These are phyloP conservation scores for Quadroppia sp. DNA, from an alignment of 2,888 invertebrate species.

Conservation along the genomic window DNA sequence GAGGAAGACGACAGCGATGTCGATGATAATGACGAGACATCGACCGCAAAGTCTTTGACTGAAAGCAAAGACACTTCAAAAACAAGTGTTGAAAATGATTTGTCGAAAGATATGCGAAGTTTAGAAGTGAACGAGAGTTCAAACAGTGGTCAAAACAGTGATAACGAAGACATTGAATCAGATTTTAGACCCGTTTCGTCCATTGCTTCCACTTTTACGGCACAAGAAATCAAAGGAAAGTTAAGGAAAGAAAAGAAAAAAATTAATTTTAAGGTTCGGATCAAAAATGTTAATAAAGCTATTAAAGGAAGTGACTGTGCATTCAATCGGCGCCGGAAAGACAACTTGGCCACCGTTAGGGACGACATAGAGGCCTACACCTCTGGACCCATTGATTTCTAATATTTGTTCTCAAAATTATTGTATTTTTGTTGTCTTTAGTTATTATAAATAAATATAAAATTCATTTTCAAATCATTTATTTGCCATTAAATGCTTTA, in stretches of 20 bases:
- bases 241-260: constrained; percentile 32
- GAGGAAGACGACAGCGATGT: background rate
- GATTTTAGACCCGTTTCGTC: constrained; percentile 28
- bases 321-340: constrained; percentile 20
- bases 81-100: background rate
- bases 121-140: background rate
- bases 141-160: background rate
- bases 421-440: too few relatives aligned
- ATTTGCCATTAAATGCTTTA: too few relatives aligned
- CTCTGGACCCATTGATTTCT: background rate
- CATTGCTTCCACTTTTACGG: constrained; percentile 39
- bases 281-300: constrained; percentile 27
- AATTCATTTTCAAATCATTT: too few relatives aligned
- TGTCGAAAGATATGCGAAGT: background rate
- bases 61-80: background rate
- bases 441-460: too few relatives aligned
- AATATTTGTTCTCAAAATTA: background rate
- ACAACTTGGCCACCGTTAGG: constrained; percentile 25
- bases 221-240: constrained; percentile 40
- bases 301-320: constrained; percentile 43
- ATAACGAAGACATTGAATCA: background rate
- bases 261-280: constrained; percentile 23
- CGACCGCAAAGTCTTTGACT: background rate
- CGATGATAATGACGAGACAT: background rate
- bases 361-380: constrained; percentile 31